Base-by-base conservation (phyloP, 2,113 vertebrate species). In the Pardalotus punctatus region DNA sequence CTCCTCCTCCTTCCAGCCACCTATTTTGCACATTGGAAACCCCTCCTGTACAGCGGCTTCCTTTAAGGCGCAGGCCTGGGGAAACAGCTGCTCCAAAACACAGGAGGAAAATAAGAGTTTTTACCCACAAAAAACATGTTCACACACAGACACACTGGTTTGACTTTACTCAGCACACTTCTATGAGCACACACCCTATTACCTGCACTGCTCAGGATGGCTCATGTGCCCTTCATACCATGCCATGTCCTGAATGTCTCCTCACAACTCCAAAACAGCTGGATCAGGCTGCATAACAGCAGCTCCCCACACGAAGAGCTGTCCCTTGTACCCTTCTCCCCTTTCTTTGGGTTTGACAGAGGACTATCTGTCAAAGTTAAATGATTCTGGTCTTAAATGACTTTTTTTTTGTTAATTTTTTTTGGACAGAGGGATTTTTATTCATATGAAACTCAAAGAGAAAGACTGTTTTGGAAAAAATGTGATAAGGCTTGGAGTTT, bases 11-110 rank as follows among this genome's bases (percentile, higher is more conserved):
- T 77, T 69, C 74, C 93, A 83, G 43, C 31, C 50, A 69, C 36
- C 47, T 36, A 43, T 12, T 96, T 90, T 93, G 79, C 93, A 94
- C 88, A 65, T 1, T 70, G 90, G 79, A 95, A 96, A 96, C 36
- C 47, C 74, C 94, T 88, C 38, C 33, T 9, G 8, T 36, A 58
- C 9, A 51, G 76, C 2, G 9, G 29, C 35, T 91, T 91, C 82
- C 81, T 65, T 42, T 87, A 72, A 53, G 16, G 74, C 79, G 38
- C 24, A 51, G 17, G 42, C 47, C 35, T 9, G 1, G 61, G 17
- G n/a, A 25, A 77, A 69, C 22, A 76, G n/a, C 21, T 47, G 62
- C 35, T 62, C 50, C 60, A 28, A 93, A 82, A 62, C 4, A 43
- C 8, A 17, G 33, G 28, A 88, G n/a, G 43, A 92, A 88, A 70